Evolutionary conservation across 2,113 vertebrate genomes (phyloP).

Genomic region (Falco punctatus): DNA sequence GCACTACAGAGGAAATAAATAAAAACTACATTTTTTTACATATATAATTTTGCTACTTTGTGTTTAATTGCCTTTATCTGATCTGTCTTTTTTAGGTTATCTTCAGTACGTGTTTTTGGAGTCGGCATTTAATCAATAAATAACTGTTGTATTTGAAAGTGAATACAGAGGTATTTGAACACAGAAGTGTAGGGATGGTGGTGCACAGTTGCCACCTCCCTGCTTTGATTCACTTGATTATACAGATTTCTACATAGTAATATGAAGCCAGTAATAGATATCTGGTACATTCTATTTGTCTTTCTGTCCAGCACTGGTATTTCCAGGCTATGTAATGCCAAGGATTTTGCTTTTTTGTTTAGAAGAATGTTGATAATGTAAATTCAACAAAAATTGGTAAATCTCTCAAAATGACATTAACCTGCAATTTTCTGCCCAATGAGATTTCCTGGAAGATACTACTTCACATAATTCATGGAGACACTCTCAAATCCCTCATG

Average conservation of each 20-base stretch:
- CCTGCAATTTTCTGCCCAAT: neutral
- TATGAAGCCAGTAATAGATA: neutral
- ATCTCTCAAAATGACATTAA: neutral
- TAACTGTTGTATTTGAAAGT: neutral
- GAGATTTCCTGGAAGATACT: neutral
- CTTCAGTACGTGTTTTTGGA: neutral
- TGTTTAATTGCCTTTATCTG: neutral
- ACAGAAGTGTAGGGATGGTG: neutral
- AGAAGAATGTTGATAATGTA: neutral
- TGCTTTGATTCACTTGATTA: neutral
- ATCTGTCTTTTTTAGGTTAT: neutral
- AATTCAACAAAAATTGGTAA: neutral
- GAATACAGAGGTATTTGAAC: neutral
- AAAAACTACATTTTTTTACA: neutral
- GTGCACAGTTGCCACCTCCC: neutral
- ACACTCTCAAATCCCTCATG: neutral
- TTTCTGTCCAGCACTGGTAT: neutral
- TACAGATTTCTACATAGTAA: neutral
- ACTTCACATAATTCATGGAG: fast-evolving
- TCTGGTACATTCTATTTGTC: neutral
- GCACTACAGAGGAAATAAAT: neutral
- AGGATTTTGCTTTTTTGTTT: neutral
- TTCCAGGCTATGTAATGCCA: neutral
- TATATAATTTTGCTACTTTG: neutral
- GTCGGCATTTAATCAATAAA: neutral